Base-by-base conservation (phyloP, 2,797 vertebrate genomes). In the Threskiornis aethiopicus region DNA sequence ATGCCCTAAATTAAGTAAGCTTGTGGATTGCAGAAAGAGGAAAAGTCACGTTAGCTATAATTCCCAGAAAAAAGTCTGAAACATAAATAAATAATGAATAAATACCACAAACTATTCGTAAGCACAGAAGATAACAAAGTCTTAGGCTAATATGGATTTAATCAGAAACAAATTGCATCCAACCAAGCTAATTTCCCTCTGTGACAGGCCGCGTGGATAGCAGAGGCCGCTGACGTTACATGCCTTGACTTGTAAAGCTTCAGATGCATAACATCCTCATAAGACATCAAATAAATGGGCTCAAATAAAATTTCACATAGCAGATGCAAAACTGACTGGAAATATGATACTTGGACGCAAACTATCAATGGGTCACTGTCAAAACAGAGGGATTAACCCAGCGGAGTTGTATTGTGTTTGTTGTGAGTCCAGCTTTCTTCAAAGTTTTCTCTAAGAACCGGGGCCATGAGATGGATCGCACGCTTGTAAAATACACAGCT, bases 341-440 rank as follows among this genome's bases (percentile, higher is more conserved):
- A 94, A 96, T 81, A 64, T 1, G 33, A 84, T 83, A 83, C 76
- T 89, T 96, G 92, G 94, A 95, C 0, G 1, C 35, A 31, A 93
- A 76, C 69, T 75, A 70, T 81, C 46, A 39, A 42, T 29, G 72
- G 89, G 89, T 89, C 87, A 71, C 44, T 89, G 91, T 95, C 87
- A 94, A 92, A 96, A 95, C 0, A 2, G 54, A 94, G 51, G 82
- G 95, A 91, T 97, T 96, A 95, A 93, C 84, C 87, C 92, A 86
- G 76, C 7, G 10, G 76, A 91, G 72, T 51, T 90, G 20, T 35
- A 44, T 7, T 61, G 69, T 89, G 96, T 84, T 95, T 96, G 92
- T 86, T 96, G 61, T 91, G 65, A 84, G 76, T 95, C 95, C 96
- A 97, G 91, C 82, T 89, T 92, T 83, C 89, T 94, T 94, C 84